Conservation (phyloP, 2,113 vertebrate species). For the Proterorhinus semilunaris region DNA sequence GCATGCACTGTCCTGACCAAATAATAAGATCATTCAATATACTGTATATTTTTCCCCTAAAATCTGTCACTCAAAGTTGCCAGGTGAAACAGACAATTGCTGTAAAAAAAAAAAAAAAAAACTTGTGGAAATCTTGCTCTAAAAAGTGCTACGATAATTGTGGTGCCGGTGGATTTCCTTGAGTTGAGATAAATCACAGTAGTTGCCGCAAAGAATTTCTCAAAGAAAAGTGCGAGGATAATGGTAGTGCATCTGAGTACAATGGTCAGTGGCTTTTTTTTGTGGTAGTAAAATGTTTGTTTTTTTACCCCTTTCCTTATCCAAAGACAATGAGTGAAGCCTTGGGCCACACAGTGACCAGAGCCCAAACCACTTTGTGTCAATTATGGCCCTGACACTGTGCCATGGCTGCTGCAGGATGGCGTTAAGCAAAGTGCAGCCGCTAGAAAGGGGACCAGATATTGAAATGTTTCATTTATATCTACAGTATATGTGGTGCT, state of each 20-base stretch:
- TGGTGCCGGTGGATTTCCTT: too few relatives aligned
- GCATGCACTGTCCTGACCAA: too few relatives aligned
- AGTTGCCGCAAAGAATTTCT: neutral
- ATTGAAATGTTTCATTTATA: slow-evolving; percentile 10
- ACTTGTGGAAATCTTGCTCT: too few relatives aligned
- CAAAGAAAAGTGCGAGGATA: neutral
- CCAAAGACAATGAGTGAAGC: slow-evolving; percentile 29
- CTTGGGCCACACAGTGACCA: slow-evolving; percentile 41
- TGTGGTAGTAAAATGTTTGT: slow-evolving; percentile 25
- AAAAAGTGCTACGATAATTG: too few relatives aligned
- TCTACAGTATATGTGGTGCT: neutral
- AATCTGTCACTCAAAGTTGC: too few relatives aligned
- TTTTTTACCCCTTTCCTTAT: slow-evolving; percentile 26
- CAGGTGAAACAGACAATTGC: too few relatives aligned
- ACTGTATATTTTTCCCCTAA: too few relatives aligned
- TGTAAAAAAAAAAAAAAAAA: too few relatives aligned
- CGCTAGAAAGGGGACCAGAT: neutral
- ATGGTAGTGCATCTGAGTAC: neutral
- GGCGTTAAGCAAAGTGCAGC: slow-evolving; percentile 7
- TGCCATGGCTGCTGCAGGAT: slow-evolving; percentile 32
- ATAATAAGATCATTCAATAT: too few relatives aligned
- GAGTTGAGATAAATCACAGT: too few relatives aligned
- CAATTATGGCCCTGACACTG: slow-evolving; percentile 43
- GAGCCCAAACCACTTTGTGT: slow-evolving; percentile 16
- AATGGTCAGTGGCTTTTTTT: neutral